Conservation (phyloP, 2,113 vertebrate species). For the Sceloporus tristichus region DNA sequence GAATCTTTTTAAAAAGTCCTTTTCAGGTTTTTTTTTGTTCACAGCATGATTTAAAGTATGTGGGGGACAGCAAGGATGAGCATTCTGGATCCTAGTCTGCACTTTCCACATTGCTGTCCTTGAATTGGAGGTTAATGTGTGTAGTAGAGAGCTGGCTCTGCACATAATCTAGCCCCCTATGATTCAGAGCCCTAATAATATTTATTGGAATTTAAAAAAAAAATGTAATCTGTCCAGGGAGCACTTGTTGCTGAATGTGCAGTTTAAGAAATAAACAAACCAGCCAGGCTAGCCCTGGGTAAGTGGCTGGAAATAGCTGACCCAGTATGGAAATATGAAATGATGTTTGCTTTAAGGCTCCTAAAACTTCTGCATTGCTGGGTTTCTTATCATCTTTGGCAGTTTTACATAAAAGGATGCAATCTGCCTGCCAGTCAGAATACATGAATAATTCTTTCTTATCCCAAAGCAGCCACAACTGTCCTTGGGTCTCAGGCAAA, state of each 20-base stretch:
- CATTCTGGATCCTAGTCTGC: not conserved
- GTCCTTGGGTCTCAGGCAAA: constrained; percentile 66
- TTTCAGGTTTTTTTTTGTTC: no score
- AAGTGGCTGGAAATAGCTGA: not conserved
- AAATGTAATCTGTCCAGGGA: not conserved
- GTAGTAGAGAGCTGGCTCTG: not conserved
- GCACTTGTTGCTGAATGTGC: constrained; percentile 3
- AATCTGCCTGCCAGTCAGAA: constrained; percentile 74
- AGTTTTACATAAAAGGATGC: constrained; percentile 72
- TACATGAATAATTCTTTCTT: constrained; percentile 72
- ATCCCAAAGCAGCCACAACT: constrained; percentile 62
- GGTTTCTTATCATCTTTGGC: constrained; percentile 70
- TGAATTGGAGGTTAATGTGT: not conserved
- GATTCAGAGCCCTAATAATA: not conserved
- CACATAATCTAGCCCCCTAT: not conserved
- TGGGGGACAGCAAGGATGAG: no score
- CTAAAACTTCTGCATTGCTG: constrained; percentile 59
- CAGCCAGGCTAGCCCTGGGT: not conserved
- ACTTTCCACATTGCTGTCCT: not conserved
- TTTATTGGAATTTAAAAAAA: not conserved
- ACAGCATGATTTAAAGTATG: no score
- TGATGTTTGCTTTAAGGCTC: constrained; percentile 38
- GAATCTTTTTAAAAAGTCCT: no score
- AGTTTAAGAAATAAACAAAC: constrained; percentile 2
- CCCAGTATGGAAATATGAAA: constrained; percentile 53